These are phyloP conservation scores for Arge pagana DNA, from an alignment of 2,888 invertebrate species.

Conservation along the genomic window DNA sequence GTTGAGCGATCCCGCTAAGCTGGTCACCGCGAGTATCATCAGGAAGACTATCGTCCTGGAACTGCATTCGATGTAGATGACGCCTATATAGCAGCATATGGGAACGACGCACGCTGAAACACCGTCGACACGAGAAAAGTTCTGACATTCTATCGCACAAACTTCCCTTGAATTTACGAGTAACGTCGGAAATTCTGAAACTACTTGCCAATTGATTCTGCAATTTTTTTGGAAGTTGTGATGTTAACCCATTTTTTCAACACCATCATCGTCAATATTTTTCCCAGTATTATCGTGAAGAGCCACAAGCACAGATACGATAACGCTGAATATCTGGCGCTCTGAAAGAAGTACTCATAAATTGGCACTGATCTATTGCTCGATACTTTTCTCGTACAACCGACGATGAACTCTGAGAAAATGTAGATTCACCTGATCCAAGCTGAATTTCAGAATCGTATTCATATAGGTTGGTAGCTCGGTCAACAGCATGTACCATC, in stretches of 20 bases:
- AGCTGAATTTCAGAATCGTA: constrained; percentile 57
- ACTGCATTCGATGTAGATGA: constrained; percentile 48
- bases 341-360: neutral
- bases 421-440: constrained; percentile 54
- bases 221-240: constrained; percentile 48
- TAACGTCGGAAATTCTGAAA: too few relatives aligned
- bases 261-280: neutral
- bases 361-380: neutral
- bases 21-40: constrained; percentile 44
- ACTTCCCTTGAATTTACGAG: too few relatives aligned
- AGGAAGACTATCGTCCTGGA: constrained; percentile 39
- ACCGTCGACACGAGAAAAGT: neutral
- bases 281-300: neutral
- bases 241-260: constrained; percentile 50
- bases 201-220: too few relatives aligned
- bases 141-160: too few relatives aligned
- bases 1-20: constrained; percentile 49
- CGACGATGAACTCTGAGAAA: too few relatives aligned
- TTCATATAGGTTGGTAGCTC: constrained; percentile 61
- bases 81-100: constrained; percentile 44
- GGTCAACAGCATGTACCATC: constrained; percentile 61
- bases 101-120: too few relatives aligned
- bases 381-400: too few relatives aligned
- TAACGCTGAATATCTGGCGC: too few relatives aligned
- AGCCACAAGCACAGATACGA: neutral